Percentiles rank a stretch among this genome's conserved stretches.
Evolutionary conservation across 2,113 vertebrate species (phyloP).

Genomic region (Pycnonotus jocosus): DNA sequence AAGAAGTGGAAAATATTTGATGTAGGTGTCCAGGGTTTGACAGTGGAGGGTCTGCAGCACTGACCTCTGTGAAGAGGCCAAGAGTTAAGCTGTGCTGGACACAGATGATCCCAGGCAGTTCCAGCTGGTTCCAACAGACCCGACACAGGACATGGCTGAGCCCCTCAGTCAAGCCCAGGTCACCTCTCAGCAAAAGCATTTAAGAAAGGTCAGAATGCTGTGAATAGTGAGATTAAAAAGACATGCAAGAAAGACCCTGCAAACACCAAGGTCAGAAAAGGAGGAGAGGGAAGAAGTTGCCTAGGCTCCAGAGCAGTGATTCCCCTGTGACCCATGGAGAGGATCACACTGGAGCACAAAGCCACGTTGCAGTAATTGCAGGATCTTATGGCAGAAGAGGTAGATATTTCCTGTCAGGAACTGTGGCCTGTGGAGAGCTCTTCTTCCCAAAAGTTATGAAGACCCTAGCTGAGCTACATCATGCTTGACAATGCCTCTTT

Average conservation of each 20-base stretch:
- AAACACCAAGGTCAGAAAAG: not conserved
- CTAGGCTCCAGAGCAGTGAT: not conserved
- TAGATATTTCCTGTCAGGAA: not conserved
- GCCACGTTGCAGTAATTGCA: not conserved
- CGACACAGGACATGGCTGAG: not conserved
- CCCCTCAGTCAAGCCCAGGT: not conserved
- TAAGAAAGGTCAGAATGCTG: not conserved
- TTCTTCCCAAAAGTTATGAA: not conserved
- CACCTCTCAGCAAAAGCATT: not conserved
- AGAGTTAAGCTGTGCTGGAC: not conserved
- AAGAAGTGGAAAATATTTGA: not conserved
- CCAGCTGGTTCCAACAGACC: not conserved
- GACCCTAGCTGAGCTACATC: not conserved
- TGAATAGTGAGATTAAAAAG: not conserved
- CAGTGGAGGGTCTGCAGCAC: not conserved
- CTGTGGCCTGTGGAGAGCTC: not conserved
- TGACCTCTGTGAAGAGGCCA: not conserved
- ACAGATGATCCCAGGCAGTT: not conserved
- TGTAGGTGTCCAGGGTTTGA: not conserved
- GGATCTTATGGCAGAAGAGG: not conserved
- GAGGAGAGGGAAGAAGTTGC: not conserved
- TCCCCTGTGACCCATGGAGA: not conserved
- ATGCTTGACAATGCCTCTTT: not conserved
- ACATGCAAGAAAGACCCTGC: not conserved
- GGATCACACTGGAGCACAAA: not conserved